phyloP scores from a whole-genome alignment of 2,888 invertebrate genomes.

The Hedychridium roseum region DNA sequence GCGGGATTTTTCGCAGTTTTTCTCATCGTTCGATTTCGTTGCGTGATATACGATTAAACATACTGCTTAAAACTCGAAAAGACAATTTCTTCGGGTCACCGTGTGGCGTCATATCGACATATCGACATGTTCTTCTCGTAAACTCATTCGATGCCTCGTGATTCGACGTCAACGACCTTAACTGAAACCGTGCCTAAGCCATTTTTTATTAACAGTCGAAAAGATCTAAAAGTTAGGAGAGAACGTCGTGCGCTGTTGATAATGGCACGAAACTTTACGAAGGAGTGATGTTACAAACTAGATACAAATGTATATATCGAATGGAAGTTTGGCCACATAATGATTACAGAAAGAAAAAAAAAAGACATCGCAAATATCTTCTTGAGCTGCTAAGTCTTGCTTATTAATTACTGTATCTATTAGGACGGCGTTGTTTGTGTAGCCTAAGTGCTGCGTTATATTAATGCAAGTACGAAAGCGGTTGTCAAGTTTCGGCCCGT shows the following conservation, averaged over 20 bases:
- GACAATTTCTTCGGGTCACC: too few species aligned
- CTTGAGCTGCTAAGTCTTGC: slow-evolving; percentile 49
- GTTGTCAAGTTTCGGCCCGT: slow-evolving; percentile 54
- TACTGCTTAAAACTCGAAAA: too few species aligned
- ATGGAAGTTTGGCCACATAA: slow-evolving; percentile 21
- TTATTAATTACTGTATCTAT: slow-evolving; percentile 54
- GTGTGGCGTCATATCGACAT: too few species aligned
- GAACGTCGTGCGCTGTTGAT: slow-evolving; percentile 22
- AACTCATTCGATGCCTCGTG: slow-evolving; percentile 33
- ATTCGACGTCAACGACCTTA: slow-evolving; percentile 41
- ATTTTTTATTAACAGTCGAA: slow-evolving; percentile 37
- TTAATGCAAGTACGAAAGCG: slow-evolving; percentile 49
- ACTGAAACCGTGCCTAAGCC: slow-evolving; percentile 38
- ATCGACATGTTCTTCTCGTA: too few species aligned
- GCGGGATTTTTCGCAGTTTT: too few species aligned
- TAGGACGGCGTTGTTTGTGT: slow-evolving; percentile 53
- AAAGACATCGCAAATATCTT: slow-evolving; percentile 53
- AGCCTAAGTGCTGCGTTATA: slow-evolving; percentile 50
- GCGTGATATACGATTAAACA: too few species aligned
- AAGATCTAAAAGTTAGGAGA: slow-evolving; percentile 28
- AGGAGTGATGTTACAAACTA: slow-evolving; percentile 29
- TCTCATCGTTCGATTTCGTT: too few species aligned
- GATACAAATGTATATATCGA: slow-evolving; percentile 26
- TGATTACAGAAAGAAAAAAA: slow-evolving; percentile 47
- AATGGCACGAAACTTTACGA: slow-evolving; percentile 24